Evolutionary conservation across 2,797 vertebrate genomes (phyloP), one percentile per base, ranked within the genome.

Genomic region (Sebastes oblongus): DNA sequence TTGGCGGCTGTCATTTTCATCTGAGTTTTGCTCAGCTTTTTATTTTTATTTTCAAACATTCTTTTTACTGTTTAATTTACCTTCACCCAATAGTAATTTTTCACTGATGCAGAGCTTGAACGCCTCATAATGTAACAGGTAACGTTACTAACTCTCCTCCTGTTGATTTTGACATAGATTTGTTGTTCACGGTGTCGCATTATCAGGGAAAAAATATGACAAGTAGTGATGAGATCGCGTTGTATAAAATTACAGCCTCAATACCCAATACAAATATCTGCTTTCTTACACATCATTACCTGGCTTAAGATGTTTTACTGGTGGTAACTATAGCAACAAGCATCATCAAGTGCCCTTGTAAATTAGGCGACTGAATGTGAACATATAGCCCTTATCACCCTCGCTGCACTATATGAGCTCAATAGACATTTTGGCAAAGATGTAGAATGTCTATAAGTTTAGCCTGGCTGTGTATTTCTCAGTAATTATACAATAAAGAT

Each of bases 401-500:
- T 12, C 8, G 46, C 42, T 50, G 42, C 42, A 50, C 42, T 18
- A 8, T 11, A 27, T 61, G n/a, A 27, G 11, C 56, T 36, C 65
- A 80, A 59, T 11, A 66, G 14, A 27, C 20, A 68, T 30, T 66
- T 6, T 69, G 36, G 25, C 20, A 50, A 16, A 50, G 18, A 50
- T 27, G 62, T 66, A 32, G 14, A 27, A 32, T 60, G n/a, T 75
- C 72, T 80, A 59, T 22, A 61, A 8, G 24, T 16, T 68, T 22
- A 42, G 24, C 36, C 54, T 50, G 5, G 10, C 16, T 54, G 20
- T 55, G 27, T 36, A 66, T 62, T 81, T 52, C 13, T 42, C 29
- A 36, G 46, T 75, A 20, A 69, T 72, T 42, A 68, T 42, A 50
- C n/a, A 46, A 65, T 72, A 72, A 82, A 72, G 52, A 59, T 59